Conservation (phyloP, 2,888 invertebrate genomes). For the Drosophila borborema region DNA sequence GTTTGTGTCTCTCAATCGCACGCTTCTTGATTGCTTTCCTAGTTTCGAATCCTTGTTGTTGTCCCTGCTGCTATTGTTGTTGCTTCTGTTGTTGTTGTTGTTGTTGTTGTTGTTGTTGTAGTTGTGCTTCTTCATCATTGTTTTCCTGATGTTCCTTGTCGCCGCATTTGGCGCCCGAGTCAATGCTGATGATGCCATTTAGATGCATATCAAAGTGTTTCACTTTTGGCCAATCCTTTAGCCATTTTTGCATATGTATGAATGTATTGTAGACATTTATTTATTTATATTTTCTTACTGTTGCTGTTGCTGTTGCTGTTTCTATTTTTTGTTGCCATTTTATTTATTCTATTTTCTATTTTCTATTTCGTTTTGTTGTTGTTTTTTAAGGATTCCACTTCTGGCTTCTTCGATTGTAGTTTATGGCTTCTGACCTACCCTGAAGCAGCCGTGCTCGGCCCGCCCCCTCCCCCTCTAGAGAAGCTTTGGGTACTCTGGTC, state of each 20-base stretch:
- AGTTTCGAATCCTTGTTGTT: slow-evolving; percentile 40
- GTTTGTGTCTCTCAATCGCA: slow-evolving; percentile 66
- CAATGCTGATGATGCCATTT: slow-evolving; percentile 79
- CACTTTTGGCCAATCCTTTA: slow-evolving; percentile 77
- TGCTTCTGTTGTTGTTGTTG: too few species aligned
- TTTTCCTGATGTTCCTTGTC: slow-evolving; percentile 33
- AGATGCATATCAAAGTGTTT: slow-evolving; percentile 78
- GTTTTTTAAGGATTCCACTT: slow-evolving; percentile 20
- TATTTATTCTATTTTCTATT: slow-evolving; percentile 12
- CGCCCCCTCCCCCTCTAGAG: background rate
- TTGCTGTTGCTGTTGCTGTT: background rate
- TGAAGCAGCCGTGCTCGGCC: background rate
- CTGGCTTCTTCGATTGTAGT: slow-evolving; percentile 66
- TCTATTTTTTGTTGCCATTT: too few species aligned
- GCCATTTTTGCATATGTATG: slow-evolving; percentile 71
- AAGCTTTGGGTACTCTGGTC: slow-evolving; percentile 33
- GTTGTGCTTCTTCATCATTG: slow-evolving; percentile 2
- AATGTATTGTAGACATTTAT: slow-evolving; percentile 38
- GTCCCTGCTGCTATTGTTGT: background rate
- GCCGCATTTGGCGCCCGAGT: slow-evolving; percentile 56
- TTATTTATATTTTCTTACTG: slow-evolving; percentile 49
- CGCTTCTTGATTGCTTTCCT: slow-evolving; percentile 69
- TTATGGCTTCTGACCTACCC: slow-evolving; percentile 52
- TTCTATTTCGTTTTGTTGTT: slow-evolving; percentile 8
- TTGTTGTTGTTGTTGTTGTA: slow-evolving; percentile 20